phyloP scores from a whole-genome alignment of 2,797 vertebrate species.

The Taenioides sp. region DNA sequence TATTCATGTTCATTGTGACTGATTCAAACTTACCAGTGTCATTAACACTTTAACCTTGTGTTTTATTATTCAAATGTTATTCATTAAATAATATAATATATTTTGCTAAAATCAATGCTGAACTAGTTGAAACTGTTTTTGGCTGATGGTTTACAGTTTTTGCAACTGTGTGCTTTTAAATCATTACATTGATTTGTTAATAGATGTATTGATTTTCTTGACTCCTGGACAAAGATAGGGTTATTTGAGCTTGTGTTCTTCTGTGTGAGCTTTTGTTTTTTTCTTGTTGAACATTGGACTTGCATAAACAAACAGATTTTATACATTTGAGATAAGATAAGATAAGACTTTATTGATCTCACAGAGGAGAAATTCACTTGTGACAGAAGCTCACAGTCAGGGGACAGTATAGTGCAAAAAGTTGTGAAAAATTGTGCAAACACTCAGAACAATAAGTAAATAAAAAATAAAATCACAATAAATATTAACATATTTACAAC shows the following conservation, averaged over 20 bases:
- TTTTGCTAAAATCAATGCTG: not conserved
- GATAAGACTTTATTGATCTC: no score
- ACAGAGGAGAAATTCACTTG: no score
- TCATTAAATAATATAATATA: not conserved
- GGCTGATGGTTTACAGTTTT: not conserved
- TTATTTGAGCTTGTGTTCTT: not conserved
- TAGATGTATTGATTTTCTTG: conserved; percentile 2
- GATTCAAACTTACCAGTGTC: not conserved
- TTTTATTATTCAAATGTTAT: not conserved
- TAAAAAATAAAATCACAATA: no score
- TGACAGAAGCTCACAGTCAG: no score
- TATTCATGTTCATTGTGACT: not conserved
- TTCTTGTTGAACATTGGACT: not conserved
- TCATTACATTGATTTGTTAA: not conserved
- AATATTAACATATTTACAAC: no score
- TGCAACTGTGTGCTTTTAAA: not conserved
- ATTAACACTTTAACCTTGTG: not conserved
- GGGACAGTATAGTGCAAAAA: no score
- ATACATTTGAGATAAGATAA: no score
- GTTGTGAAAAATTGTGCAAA: no score
- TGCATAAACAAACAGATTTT: no score
- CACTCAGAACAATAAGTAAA: no score
- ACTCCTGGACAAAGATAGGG: not conserved
- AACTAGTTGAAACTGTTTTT: not conserved
- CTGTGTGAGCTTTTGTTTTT: not conserved